Evolutionary conservation across 2,113 vertebrate genomes (phyloP).

Genomic region (Lagopus muta): DNA sequence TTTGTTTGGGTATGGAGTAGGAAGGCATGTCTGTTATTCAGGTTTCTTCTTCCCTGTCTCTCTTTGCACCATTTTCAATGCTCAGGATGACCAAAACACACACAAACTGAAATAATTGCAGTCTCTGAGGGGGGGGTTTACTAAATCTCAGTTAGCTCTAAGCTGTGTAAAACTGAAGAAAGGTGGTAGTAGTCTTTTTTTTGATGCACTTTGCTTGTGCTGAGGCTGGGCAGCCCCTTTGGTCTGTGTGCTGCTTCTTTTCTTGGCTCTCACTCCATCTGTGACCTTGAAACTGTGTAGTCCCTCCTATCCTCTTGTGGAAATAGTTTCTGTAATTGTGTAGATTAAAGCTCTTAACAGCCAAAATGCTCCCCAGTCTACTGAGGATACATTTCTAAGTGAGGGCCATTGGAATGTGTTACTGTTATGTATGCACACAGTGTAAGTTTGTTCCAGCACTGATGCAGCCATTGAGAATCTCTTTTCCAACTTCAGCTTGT

Average conservation of each 20-base stretch:
- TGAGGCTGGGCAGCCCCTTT: not conserved
- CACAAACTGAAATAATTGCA: not conserved
- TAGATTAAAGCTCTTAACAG: conserved; percentile 12
- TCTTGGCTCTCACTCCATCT: not conserved
- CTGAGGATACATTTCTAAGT: not conserved
- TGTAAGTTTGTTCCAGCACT: not conserved
- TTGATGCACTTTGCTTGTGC: not conserved
- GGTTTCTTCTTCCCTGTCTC: not conserved
- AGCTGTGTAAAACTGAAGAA: not conserved
- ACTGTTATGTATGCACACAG: not conserved
- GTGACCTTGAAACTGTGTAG: not conserved
- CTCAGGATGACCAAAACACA: not conserved
- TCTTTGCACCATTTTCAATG: not conserved
- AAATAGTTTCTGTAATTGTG: not conserved
- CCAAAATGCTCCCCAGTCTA: not conserved
- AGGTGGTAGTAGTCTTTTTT: not conserved
- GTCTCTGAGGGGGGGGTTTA: no score
- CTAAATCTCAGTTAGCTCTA: not conserved
- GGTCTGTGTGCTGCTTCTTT: not conserved
- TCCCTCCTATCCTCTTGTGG: not conserved
- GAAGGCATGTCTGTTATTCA: not conserved
- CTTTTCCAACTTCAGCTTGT: not conserved
- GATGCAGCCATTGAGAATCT: not conserved
- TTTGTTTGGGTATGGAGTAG: not conserved
- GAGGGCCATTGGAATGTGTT: not conserved